Evolutionary conservation across 2,113 vertebrate species (phyloP).

Genomic region (Mormoops blainvillei): DNA sequence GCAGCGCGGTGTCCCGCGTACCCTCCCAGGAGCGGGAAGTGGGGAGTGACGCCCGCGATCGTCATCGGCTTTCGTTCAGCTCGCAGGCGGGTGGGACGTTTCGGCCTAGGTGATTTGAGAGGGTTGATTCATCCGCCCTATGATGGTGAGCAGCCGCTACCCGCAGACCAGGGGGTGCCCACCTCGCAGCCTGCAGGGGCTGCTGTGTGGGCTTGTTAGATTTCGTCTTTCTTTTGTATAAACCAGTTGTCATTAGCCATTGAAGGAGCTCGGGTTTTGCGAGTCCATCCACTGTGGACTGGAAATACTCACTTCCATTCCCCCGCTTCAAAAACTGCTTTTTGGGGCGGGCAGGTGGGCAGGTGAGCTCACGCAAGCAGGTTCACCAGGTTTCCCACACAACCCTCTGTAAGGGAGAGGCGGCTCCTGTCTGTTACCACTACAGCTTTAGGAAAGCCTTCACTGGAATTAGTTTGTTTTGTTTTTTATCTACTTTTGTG

Average conservation of each 20-base stretch:
- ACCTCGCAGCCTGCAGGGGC: not conserved
- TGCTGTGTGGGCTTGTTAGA: not conserved
- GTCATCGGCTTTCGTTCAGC: not conserved
- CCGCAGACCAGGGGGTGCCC: rapidly evolving
- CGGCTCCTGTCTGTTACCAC: not conserved
- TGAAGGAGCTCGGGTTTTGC: not conserved
- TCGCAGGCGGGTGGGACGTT: not conserved
- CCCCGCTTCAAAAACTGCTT: not conserved
- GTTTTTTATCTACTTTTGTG: not conserved
- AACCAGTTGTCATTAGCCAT: not conserved
- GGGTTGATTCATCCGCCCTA: not conserved
- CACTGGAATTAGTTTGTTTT: not conserved
- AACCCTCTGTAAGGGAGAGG: not conserved
- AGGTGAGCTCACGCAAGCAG: not conserved
- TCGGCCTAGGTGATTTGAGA: not conserved
- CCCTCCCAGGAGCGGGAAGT: not conserved
- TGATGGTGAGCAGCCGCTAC: not conserved
- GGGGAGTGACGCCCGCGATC: not conserved
- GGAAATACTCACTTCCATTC: not conserved
- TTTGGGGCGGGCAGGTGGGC: not conserved
- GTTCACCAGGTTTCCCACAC: not conserved
- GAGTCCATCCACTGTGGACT: not conserved
- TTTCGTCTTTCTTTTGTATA: not conserved
- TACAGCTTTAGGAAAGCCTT: not conserved
- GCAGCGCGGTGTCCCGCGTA: not conserved